Percentiles rank a stretch among this genome's conserved stretches.
Evolutionary conservation across 2,888 invertebrate genomes (phyloP).

Genomic region (Parascotia fuliginaria): DNA sequence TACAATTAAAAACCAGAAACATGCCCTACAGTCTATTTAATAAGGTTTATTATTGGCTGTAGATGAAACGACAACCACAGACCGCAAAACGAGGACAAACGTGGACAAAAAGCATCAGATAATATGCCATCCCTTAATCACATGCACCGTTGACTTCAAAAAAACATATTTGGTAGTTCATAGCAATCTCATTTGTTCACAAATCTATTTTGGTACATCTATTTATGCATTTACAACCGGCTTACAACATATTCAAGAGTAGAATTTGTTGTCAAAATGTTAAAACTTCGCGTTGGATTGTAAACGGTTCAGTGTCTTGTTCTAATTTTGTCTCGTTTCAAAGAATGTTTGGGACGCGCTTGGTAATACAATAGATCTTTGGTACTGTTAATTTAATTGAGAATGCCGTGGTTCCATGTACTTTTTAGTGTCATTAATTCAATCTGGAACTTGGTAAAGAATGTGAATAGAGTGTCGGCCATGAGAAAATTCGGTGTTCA

Average conservation of each 20-base stretch:
- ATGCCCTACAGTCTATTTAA: slow-evolving; percentile 48
- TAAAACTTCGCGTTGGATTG: slow-evolving; percentile 51
- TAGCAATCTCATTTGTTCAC: slow-evolving; percentile 68
- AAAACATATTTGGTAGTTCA: slow-evolving; percentile 78
- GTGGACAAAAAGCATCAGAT: slow-evolving; percentile 76
- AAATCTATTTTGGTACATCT: slow-evolving; percentile 71
- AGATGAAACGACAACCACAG: slow-evolving; percentile 66
- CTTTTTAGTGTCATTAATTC: slow-evolving; percentile 74
- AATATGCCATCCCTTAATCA: slow-evolving; percentile 85
- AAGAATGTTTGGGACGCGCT: slow-evolving; percentile 66
- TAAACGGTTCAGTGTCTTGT: slow-evolving; percentile 57
- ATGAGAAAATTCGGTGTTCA: slow-evolving; percentile 70
- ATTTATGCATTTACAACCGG: slow-evolving; percentile 70
- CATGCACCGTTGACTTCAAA: slow-evolving; percentile 81
- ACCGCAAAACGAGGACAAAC: slow-evolving; percentile 80
- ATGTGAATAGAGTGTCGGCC: slow-evolving; percentile 62
- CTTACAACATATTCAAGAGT: slow-evolving; percentile 59
- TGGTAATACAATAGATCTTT: slow-evolving; percentile 66
- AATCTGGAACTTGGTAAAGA: slow-evolving; percentile 66
- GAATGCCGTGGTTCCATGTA: slow-evolving; percentile 63
- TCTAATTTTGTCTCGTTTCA: slow-evolving; percentile 71
- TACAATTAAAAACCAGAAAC: slow-evolving; percentile 28
- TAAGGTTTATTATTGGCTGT: slow-evolving; percentile 58
- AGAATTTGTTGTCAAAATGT: slow-evolving; percentile 71
- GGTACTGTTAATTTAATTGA: slow-evolving; percentile 68